phyloP scores from a whole-genome alignment of 2,797 vertebrate species.

The Lepidocolaptes lacrymiger region DNA sequence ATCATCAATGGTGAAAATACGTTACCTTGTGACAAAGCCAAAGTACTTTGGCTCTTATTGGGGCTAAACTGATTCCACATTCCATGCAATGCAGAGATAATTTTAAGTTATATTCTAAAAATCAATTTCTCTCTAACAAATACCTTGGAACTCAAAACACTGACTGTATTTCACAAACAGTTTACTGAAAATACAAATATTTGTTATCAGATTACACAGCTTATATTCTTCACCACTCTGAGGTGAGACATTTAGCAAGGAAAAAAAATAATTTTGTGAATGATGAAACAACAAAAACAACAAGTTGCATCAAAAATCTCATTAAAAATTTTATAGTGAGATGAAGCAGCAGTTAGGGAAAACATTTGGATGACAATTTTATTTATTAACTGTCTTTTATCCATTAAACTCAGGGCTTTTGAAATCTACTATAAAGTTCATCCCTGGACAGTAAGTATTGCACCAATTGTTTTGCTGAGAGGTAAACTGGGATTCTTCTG shows the following conservation, averaged over 20 bases:
- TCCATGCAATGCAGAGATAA: not conserved
- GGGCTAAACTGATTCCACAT: slow-evolving; percentile 23
- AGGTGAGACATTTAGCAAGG: not conserved
- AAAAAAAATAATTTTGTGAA: not conserved
- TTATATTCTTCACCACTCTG: not conserved
- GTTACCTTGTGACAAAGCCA: slow-evolving; percentile 21
- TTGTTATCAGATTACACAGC: slow-evolving; percentile 41
- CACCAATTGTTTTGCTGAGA: not conserved
- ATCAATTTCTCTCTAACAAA: slow-evolving; percentile 68
- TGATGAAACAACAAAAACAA: not conserved
- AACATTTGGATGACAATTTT: slow-evolving; percentile 32
- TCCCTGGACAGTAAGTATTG: not conserved
- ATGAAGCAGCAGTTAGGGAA: slow-evolving; percentile 24
- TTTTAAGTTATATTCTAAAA: slow-evolving; percentile 65
- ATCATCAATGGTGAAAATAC: not conserved
- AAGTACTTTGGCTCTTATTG: not conserved
- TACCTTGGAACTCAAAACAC: slow-evolving; percentile 53
- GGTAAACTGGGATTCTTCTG: not conserved
- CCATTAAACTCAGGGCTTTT: not conserved
- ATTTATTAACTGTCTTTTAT: not conserved
- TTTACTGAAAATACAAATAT: slow-evolving; percentile 59
- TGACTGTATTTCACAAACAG: slow-evolving; percentile 58
- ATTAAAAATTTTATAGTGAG: not conserved
- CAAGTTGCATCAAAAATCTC: slow-evolving; percentile 51
- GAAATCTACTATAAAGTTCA: not conserved